A percentile compares a stretch with the other conserved stretches of the same genome.
Conservation (phyloP, 2,888 invertebrate genomes). For the Arrhopalites spinosus region DNA sequence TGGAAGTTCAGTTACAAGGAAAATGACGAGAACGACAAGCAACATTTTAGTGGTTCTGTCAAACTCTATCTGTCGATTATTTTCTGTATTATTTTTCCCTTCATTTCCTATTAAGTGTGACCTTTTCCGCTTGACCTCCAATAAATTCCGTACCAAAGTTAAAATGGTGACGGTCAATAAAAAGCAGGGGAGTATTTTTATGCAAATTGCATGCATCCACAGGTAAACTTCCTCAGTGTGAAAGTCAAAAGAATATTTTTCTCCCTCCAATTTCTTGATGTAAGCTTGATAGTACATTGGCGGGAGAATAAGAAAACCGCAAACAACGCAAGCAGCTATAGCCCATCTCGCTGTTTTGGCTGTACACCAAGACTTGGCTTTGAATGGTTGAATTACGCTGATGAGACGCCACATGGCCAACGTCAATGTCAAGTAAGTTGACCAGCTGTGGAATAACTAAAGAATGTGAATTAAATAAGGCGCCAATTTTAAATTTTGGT, state of each 20-base stretch:
- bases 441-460: background rate
- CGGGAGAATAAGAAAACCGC: background rate
- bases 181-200: background rate
- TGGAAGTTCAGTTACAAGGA: background rate
- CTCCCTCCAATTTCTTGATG: background rate
- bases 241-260: background rate
- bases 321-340: background rate
- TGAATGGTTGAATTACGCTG: background rate
- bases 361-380: background rate
- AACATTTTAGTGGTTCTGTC: background rate
- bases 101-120: background rate
- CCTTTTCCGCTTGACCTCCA: background rate
- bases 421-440: background rate
- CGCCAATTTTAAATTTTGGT: background rate
- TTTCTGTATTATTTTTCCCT: background rate
- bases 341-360: background rate
- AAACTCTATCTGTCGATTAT: background rate
- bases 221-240: too few species aligned
- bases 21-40: background rate
- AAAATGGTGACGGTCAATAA: background rate
- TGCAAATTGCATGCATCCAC: background rate
- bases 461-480: background rate
- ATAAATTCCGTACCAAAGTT: too few species aligned
- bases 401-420: background rate
- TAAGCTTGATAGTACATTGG: background rate